These are phyloP conservation scores for Zaprionus obscuricornis DNA, from an alignment of 2,888 invertebrate genomes.

Conservation along the genomic window DNA sequence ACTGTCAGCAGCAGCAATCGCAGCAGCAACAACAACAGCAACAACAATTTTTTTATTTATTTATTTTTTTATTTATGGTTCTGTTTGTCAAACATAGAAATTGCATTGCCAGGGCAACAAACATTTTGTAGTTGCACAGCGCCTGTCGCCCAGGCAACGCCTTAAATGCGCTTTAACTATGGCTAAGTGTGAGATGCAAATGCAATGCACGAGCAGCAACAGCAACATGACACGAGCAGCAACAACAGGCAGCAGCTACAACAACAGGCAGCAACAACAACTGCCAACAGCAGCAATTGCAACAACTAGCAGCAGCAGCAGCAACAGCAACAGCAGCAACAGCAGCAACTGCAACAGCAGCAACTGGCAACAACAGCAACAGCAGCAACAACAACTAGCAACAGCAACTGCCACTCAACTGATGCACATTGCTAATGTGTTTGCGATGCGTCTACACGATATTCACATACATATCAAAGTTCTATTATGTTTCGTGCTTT, in stretches of 20 bases:
- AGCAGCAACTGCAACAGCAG: conserved; percentile 47
- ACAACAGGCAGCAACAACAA: conserved; percentile 42
- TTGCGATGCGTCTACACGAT: conserved; percentile 25
- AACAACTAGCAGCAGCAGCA: conserved; percentile 3
- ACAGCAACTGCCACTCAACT: conserved; percentile 48
- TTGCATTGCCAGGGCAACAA: conserved; percentile 49
- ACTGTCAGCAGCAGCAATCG: conserved; percentile 51
- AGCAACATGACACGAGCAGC: no score
- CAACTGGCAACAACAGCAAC: conserved; percentile 4
- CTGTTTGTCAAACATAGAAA: conserved; percentile 59
- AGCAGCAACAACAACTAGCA: conserved; percentile 35
- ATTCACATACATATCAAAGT: not conserved
- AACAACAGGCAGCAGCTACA: conserved; percentile 17
- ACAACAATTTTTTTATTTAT: conserved; percentile 7
- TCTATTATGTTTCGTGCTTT: not conserved
- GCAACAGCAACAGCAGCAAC: conserved; percentile 32
- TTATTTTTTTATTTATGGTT: conserved; percentile 46
- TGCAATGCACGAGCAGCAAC: conserved; percentile 7
- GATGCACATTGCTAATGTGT: conserved; percentile 54
- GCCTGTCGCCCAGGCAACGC: not conserved
- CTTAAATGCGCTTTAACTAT: not conserved
- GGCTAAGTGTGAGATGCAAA: conserved; percentile 42
- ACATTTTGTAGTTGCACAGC: no score
- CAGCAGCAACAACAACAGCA: conserved; percentile 11
- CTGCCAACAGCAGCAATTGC: no score